Evolutionary conservation across 2,113 vertebrate genomes (phyloP).

Genomic region (Connochaetes taurinus): DNA sequence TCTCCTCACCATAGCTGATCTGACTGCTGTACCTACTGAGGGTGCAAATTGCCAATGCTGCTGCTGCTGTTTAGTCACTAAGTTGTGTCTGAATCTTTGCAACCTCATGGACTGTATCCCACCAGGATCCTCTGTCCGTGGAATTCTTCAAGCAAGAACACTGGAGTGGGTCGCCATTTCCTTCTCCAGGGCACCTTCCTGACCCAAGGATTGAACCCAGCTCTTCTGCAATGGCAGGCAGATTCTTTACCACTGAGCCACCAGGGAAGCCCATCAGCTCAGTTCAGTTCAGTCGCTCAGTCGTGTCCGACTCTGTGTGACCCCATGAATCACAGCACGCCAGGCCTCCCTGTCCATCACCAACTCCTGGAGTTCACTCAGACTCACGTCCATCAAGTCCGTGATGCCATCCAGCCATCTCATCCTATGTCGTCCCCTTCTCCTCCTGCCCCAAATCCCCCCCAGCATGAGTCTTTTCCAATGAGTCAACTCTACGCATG

Average conservation of each 20-base stretch:
- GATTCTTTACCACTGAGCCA: neutral
- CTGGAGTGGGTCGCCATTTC: neutral
- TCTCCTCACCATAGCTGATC: neutral
- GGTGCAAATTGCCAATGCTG: neutral
- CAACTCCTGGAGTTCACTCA: no score
- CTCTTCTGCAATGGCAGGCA: neutral
- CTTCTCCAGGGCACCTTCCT: neutral
- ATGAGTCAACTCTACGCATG: no score
- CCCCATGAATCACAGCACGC: rapidly evolving
- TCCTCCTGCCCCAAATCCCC: no score
- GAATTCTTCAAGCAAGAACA: neutral
- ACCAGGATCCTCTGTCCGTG: neutral
- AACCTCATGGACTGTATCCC: neutral
- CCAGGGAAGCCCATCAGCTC: neutral
- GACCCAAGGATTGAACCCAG: rapidly evolving
- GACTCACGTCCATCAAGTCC: no score
- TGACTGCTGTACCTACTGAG: neutral
- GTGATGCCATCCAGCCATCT: no score
- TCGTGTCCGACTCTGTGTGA: rapidly evolving
- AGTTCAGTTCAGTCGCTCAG: no score
- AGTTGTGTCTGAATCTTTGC: neutral
- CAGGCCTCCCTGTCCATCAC: no score
- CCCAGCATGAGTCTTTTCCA: no score
- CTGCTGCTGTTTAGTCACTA: neutral
- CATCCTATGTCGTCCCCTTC: no score